These are phyloP conservation scores for Felis chaus DNA, from an alignment of 2,113 vertebrate genomes.

Conservation along the genomic window DNA sequence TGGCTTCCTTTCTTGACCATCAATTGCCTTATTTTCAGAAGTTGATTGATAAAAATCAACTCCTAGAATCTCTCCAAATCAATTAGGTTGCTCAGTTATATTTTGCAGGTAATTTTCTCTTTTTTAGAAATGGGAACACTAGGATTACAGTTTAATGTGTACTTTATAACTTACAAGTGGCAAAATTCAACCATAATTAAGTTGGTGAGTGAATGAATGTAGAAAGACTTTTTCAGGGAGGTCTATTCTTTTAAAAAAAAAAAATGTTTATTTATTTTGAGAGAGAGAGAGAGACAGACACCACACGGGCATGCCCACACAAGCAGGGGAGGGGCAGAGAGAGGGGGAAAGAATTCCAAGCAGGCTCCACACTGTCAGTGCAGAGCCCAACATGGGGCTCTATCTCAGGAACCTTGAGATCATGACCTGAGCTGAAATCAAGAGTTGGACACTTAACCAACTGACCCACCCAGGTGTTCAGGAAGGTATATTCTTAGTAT, in stretches of 20 bases:
- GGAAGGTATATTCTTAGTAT: not conserved
- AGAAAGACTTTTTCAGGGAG: not conserved
- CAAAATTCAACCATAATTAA: slow-evolving; percentile 16
- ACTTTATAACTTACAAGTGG: not conserved
- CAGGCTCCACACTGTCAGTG: too few species aligned
- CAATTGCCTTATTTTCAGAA: slow-evolving; percentile 9
- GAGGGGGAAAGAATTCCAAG: too few species aligned
- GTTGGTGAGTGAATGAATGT: not conserved
- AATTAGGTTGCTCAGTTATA: not conserved
- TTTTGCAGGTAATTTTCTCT: slow-evolving; percentile 30
- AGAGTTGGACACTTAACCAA: too few species aligned
- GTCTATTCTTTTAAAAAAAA: not conserved
- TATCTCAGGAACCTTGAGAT: too few species aligned
- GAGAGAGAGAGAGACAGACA: too few species aligned
- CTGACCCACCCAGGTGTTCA: not conserved
- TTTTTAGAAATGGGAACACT: not conserved
- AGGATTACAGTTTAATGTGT: not conserved
- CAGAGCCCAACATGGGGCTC: too few species aligned
- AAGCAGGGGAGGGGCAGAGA: too few species aligned
- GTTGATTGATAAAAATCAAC: not conserved
- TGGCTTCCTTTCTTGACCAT: slow-evolving; percentile 17
- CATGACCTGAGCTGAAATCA: too few species aligned
- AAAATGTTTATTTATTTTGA: too few species aligned
- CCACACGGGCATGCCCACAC: too few species aligned
- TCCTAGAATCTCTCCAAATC: not conserved